phyloP scores from a whole-genome alignment of 2,113 vertebrate species.

The Chloebia gouldiae region DNA sequence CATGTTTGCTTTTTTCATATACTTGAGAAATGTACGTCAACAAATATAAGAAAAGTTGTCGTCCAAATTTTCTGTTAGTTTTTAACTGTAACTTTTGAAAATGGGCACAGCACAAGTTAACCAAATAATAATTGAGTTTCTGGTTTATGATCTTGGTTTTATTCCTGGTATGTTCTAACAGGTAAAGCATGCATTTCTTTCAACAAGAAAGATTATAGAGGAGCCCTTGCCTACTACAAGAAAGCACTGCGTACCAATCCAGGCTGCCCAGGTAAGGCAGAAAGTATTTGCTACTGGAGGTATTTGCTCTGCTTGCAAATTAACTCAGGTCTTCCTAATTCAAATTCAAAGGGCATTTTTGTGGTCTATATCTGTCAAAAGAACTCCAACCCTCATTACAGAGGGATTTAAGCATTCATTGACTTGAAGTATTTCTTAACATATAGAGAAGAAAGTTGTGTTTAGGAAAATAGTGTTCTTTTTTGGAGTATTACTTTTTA shows the following conservation, averaged over 20 bases:
- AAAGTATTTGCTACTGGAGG: background rate
- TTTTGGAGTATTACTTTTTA: background rate
- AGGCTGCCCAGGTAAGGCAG: constrained; percentile 90
- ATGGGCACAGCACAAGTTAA: background rate
- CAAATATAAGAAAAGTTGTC: background rate
- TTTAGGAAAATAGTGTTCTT: background rate
- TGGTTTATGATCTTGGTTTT: background rate
- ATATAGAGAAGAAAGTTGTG: background rate
- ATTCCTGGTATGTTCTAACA: constrained; percentile 47
- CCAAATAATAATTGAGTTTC: background rate
- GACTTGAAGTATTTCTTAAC: background rate
- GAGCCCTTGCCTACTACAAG: constrained; percentile 97
- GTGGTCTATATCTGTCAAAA: background rate
- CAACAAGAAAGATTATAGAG: constrained; percentile 98
- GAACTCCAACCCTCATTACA: fast-evolving
- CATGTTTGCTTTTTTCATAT: background rate
- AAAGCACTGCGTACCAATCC: constrained; percentile 97
- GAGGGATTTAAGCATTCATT: background rate
- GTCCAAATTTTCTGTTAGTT: background rate
- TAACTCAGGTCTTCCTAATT: background rate
- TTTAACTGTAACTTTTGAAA: background rate
- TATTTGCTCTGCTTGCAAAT: background rate
- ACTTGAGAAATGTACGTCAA: background rate
- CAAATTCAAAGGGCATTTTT: background rate
- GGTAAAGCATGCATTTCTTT: constrained; percentile 99